These are phyloP conservation scores for Radopholus similis DNA, from an alignment of 1,140 invertebrate species.

Conservation along the genomic window DNA sequence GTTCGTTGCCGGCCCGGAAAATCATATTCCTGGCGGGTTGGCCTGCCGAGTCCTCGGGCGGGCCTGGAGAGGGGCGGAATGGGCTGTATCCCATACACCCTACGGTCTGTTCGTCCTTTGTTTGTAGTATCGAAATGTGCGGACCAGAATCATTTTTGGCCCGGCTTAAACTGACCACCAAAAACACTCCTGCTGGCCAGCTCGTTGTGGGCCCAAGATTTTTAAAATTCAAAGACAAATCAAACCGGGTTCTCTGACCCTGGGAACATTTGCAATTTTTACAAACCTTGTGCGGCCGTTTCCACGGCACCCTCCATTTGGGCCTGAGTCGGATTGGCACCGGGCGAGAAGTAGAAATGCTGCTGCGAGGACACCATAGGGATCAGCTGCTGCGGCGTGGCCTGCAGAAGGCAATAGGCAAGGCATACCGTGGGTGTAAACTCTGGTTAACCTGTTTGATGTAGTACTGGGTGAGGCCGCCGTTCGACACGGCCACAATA, in stretches of 20 bases:
- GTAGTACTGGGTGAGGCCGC: too few relatives aligned
- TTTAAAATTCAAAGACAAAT: not conserved
- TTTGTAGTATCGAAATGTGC: not conserved
- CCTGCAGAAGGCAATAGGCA: too few relatives aligned
- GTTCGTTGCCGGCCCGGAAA: not conserved
- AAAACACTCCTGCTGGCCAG: not conserved
- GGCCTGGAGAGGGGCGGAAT: not conserved
- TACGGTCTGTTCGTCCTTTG: not conserved
- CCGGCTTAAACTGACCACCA: not conserved
- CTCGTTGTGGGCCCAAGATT: not conserved
- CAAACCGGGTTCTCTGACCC: not conserved
- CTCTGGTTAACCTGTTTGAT: too few relatives aligned
- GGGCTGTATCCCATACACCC: not conserved
- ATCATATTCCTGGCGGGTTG: not conserved
- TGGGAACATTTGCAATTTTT: not conserved
- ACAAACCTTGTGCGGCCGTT: not conserved
- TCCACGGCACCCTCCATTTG: not conserved
- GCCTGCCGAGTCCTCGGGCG: not conserved
- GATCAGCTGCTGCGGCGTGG: conserved; percentile 8
- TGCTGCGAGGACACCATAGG: not conserved
- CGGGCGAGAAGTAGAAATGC: not conserved
- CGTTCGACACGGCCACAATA: too few relatives aligned
- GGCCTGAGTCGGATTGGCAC: too few relatives aligned
- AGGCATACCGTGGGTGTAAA: too few relatives aligned
- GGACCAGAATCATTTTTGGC: not conserved